phyloP scores from a whole-genome alignment of 92 coral and sea anemone species.

The Palythoa grandis region DNA sequence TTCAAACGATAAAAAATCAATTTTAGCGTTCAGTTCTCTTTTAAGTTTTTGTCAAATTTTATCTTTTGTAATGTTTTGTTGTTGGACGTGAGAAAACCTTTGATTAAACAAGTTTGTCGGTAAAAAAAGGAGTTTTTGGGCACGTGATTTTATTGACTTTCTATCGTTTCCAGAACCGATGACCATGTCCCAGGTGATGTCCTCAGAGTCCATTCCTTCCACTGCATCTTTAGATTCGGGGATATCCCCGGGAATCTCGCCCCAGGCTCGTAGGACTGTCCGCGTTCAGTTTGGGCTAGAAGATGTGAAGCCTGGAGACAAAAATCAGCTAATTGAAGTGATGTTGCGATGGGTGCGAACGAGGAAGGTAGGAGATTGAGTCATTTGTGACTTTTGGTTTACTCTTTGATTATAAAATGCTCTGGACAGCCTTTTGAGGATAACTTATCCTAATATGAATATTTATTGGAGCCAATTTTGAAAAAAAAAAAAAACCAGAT shows the following conservation, averaged over 20 bases:
- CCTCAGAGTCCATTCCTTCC: slow-evolving; percentile 64
- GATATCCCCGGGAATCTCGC: slow-evolving; percentile 74
- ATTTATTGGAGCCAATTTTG: too few species aligned
- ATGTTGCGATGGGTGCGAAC: slow-evolving; percentile 86
- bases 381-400: background rate
- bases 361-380: slow-evolving; percentile 61
- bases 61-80: background rate
- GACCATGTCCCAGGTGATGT: slow-evolving; percentile 58
- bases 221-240: slow-evolving; percentile 64
- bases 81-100: background rate
- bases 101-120: background rate
- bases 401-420: background rate
- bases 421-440: background rate
- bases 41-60: too few species aligned
- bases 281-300: slow-evolving; percentile 71
- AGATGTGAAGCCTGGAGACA: slow-evolving; percentile 66
- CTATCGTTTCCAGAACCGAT: slow-evolving; percentile 46
- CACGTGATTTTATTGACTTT: background rate
- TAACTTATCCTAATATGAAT: too few species aligned
- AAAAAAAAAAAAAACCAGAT: too few species aligned
- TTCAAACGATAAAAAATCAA: too few species aligned
- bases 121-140: background rate
- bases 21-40: too few species aligned
- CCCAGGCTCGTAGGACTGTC: slow-evolving; percentile 68
- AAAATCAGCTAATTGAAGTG: slow-evolving; percentile 66